Evolutionary conservation across 23 tunicate genomes (phyloP), one percentile per base, ranked within the genome.

Genomic region (Trididemnum clinides): DNA sequence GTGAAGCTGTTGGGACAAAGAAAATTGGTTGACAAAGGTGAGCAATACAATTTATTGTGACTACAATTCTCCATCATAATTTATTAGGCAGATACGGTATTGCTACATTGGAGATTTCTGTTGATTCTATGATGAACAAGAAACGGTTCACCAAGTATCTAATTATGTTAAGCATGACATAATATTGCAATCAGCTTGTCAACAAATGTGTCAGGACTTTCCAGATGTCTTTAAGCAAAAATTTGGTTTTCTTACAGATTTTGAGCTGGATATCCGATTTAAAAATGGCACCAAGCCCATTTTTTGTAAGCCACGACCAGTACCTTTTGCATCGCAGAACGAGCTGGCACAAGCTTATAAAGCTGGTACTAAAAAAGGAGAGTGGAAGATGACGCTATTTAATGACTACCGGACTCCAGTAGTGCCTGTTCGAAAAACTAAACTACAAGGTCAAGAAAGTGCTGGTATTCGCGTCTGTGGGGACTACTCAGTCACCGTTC

Each of bases 291-390:
- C 62, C 12, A 39, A 21, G 59, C 76, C 86, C 21, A 82, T 64
- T 30, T 82, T 63, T 63, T 82, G 86, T 34, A 82, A 64, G 28
- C 86, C 86, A 25, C 66, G 76, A 29, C 76, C 77, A 21, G 86
- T 82, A 31, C 86, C 86, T 6, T 64, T 63, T 35, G 86, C 86
- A 37, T 28, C 65, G 22, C 86, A 64, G 69, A 77, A 82, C 18
- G 76, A 82, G 26, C 26, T 82, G 7, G 18, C 66, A 36, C 77
- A 64, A 6, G 86, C 77, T 1, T 82, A 33, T 36, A 77, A 82
- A 7, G 15, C 34, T 6, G 86, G 86, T 77, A 82, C 65, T 38
- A 33, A 62, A 1, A 37, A 63, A 25, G 77, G 85, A 6, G 69
- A 64, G 34, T 82, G 86, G 86, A 65, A 63, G 62, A 77, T 77